Base-by-base conservation (phyloP, 2,113 vertebrate genomes). In the Oophaga pumilio region DNA sequence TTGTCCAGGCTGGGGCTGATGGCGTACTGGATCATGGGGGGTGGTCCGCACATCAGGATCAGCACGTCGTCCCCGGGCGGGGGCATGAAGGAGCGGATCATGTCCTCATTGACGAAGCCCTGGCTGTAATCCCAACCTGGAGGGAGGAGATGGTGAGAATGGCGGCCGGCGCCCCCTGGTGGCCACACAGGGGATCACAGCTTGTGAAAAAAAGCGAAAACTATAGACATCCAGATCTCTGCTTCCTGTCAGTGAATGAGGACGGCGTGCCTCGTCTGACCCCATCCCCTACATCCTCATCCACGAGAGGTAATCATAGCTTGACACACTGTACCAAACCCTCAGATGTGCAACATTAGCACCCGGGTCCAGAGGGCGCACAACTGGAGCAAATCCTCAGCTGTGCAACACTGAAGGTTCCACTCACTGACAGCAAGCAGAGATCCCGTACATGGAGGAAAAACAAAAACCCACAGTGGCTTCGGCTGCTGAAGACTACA, bases 1-100 rank as follows among this genome's bases (percentile, higher is more conserved):
- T 96, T 97, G 82, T 99, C 98, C 92, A 99, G 93, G 92, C 96
- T 98, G 85, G 98, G 98, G 94, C 96, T 94, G 92, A 97, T 99
- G 81, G 98, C 98, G 0, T 96, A 98, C 94, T 99, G 97, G 93
- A 99, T 97, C 98, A 99, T 99, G 0, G 97, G 97, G 0, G 98
- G 98, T 2, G 98, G 98, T 0, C 98, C 98, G 0, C 98, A 99
- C 97, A 99, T 97, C 76, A 99, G 95, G 87, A 99, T 93, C 84
- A 99, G 94, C 0, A 96, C 94, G 82, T 98, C 96, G 0, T 95
- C 95, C 0, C 94, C 88, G 0, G 97, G 96, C 0, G 96, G 93
- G 0, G 97, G 98, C 22, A 99, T 94, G 82, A 96, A 97, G 0
- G 96, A 92, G 57, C 92, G 94, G 85, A 99, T 93, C 98, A 99